These are phyloP conservation scores for Flexamia atlantica DNA, from an alignment of 2,888 invertebrate species.

Conservation along the genomic window DNA sequence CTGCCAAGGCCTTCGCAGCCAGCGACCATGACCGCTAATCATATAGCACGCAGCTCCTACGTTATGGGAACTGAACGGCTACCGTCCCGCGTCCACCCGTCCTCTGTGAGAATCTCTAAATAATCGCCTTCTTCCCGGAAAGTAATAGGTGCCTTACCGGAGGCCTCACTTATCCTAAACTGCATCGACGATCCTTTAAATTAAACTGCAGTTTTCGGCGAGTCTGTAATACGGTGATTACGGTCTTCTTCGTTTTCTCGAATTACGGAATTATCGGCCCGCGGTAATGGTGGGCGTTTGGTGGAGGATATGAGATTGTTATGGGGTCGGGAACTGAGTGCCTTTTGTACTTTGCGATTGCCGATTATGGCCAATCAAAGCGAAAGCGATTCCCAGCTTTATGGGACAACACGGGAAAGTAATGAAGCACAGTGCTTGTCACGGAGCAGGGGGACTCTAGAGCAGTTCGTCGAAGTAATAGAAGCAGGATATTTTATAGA, in stretches of 20 bases:
- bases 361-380: too few relatives aligned
- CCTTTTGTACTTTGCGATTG: too few relatives aligned
- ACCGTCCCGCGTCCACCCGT: not conserved
- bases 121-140: conserved; percentile 41
- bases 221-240: not conserved
- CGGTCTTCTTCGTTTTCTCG: conserved; percentile 16
- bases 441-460: too few relatives aligned
- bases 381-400: too few relatives aligned
- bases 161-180: conserved; percentile 5
- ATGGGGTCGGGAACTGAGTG: too few relatives aligned
- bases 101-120: conserved; percentile 13
- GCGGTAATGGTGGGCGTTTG: not conserved
- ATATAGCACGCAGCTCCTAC: conserved; percentile 30
- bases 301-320: not conserved
- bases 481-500: too few relatives aligned
- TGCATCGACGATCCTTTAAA: conserved; percentile 12
- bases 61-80: conserved; percentile 49
- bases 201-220: conserved; percentile 4
- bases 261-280: not conserved
- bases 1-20: conserved; percentile 14
- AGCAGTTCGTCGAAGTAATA: too few relatives aligned
- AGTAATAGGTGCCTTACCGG: conserved; percentile 43
- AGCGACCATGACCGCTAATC: conserved; percentile 23
- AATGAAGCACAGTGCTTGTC: too few relatives aligned
- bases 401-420: too few relatives aligned